These are phyloP conservation scores for Oreochromis mossambicus DNA, from an alignment of 2,797 vertebrate genomes.

Conservation along the genomic window DNA sequence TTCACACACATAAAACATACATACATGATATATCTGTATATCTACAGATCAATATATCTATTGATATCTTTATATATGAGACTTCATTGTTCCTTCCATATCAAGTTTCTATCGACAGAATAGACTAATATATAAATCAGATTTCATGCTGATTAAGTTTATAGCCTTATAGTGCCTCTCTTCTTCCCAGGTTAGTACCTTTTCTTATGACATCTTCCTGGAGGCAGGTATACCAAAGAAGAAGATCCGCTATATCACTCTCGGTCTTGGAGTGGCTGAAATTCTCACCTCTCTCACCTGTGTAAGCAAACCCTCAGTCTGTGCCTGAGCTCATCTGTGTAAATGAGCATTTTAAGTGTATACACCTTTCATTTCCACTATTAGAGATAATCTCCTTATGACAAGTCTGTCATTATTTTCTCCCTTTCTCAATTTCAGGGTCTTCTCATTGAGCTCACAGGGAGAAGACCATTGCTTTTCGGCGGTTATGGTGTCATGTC, in stretches of 20 bases:
- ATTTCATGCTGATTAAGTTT: not conserved
- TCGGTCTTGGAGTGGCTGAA: constrained; percentile 76
- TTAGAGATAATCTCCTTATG: not conserved
- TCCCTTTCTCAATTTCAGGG: constrained; percentile 57
- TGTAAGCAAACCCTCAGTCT: constrained; percentile 68
- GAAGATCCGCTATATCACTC: constrained; percentile 78
- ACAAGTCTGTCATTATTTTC: not conserved
- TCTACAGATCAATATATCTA: not conserved
- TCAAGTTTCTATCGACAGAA: not conserved
- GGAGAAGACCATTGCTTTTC: constrained; percentile 78
- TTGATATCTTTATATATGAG: not conserved
- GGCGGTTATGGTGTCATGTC: constrained; percentile 74
- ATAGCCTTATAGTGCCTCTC: not conserved
- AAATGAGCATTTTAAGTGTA: not conserved
- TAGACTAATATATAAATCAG: not conserved
- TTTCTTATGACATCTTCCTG: constrained; percentile 79
- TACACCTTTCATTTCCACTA: not conserved
- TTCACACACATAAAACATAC: not conserved
- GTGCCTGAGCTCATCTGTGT: not conserved
- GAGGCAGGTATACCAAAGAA: constrained; percentile 71
- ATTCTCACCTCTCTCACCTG: constrained; percentile 72
- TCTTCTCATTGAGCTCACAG: constrained; percentile 77
- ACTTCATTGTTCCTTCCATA: too few relatives aligned
- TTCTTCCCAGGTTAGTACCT: constrained; percentile 75
- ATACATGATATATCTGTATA: not conserved